phyloP scores from a whole-genome alignment of 2,888 invertebrate genomes.

The Epinotia brunnichana region DNA sequence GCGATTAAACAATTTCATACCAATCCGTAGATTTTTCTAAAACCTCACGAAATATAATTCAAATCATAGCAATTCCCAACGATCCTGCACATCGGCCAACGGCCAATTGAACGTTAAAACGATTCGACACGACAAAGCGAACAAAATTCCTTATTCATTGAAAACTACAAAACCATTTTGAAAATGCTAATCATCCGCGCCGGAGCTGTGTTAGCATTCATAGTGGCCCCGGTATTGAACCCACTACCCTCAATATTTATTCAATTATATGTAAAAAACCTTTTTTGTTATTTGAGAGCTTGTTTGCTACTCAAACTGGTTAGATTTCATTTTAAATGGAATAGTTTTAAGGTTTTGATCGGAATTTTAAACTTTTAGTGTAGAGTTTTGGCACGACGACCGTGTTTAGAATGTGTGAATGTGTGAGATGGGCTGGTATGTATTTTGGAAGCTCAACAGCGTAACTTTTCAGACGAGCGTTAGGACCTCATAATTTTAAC shows the following conservation, averaged over 20 bases:
- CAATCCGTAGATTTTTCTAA: not conserved
- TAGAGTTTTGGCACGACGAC: no score
- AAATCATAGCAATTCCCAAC: not conserved
- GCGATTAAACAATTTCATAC: no score
- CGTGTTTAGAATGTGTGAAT: no score
- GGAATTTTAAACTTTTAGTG: no score
- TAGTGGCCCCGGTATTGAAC: not conserved
- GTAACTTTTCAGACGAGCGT: no score
- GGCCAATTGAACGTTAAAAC: not conserved
- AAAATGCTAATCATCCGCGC: slow-evolving; percentile 16
- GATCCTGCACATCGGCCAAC: not conserved
- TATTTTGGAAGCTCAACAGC: no score
- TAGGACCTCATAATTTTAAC: no score
- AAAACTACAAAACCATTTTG: slow-evolving; percentile 4
- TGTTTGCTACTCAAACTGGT: not conserved
- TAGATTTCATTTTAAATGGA: not conserved
- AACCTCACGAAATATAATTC: not conserved
- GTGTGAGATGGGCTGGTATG: no score
- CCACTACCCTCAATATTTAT: slow-evolving; percentile 7
- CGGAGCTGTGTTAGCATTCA: slow-evolving; percentile 18
- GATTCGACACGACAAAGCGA: not conserved
- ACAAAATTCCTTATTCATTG: slow-evolving; percentile 10
- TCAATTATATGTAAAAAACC: slow-evolving; percentile 14
- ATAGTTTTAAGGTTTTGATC: not conserved
- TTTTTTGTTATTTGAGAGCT: slow-evolving; percentile 2